These are phyloP conservation scores for Syndactyla subalaris DNA, from an alignment of 2,797 vertebrate genomes.

Conservation along the genomic window DNA sequence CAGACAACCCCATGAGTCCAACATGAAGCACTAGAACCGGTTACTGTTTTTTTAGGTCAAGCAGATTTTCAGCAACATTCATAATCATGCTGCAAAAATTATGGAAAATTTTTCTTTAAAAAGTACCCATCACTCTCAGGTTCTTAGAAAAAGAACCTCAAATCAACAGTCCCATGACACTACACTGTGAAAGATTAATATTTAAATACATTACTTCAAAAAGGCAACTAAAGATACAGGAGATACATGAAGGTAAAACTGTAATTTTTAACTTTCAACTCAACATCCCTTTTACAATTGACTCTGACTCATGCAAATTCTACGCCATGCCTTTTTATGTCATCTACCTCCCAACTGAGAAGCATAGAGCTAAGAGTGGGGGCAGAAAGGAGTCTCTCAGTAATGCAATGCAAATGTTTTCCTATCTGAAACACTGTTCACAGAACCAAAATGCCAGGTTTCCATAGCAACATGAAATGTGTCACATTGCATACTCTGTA, in stretches of 20 bases:
- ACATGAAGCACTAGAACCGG: not conserved
- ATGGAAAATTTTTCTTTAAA: not conserved
- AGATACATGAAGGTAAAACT: not conserved
- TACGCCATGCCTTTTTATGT: not conserved
- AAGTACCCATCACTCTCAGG: not conserved
- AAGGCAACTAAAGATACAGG: not conserved
- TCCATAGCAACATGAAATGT: slow-evolving; percentile 46
- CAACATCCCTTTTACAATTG: not conserved
- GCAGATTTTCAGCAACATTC: not conserved
- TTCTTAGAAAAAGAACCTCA: not conserved
- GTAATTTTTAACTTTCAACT: not conserved
- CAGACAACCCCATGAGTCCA: not conserved
- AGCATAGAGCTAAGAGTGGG: not conserved
- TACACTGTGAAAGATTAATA: not conserved
- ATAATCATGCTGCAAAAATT: not conserved
- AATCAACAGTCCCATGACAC: not conserved
- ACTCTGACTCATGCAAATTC: not conserved
- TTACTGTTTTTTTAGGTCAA: not conserved
- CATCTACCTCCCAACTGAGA: not conserved
- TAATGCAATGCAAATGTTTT: slow-evolving; percentile 13
- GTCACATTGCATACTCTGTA: not conserved
- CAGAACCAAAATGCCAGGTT: slow-evolving; percentile 43
- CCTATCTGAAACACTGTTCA: not conserved
- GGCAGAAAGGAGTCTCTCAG: not conserved
- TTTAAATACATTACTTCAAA: not conserved